Evolutionary conservation across 2,888 invertebrate species (phyloP).

Genomic region (Hirtodrosophila trivittata): DNA sequence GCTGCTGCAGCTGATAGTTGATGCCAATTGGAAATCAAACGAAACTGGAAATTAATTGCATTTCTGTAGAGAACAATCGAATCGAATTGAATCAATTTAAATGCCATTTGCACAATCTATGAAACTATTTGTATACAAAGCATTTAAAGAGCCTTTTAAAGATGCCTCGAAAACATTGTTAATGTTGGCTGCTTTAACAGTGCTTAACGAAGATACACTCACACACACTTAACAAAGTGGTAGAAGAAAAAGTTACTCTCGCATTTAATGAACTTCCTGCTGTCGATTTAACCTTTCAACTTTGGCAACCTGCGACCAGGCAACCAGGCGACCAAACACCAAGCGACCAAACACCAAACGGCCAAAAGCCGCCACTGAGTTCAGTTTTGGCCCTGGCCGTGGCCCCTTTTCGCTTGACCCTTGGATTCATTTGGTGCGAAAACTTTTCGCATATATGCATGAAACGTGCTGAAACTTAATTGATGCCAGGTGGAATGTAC

Average conservation of each 20-base stretch:
- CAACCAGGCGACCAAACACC: conserved; percentile 1
- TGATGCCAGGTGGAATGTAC: conserved; percentile 39
- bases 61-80: conserved; percentile 39
- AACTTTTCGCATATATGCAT: conserved; percentile 62
- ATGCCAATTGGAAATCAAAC: conserved; percentile 38
- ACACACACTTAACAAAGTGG: conserved; percentile 43
- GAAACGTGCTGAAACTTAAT: conserved; percentile 74
- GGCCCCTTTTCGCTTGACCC: conserved; percentile 41
- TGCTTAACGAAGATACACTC: conserved; percentile 34
- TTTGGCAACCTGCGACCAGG: conserved; percentile 1
- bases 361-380: conserved; percentile 18
- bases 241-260: conserved; percentile 28
- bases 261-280: conserved; percentile 73
- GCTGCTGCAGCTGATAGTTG: conserved; percentile 15
- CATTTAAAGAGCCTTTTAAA: conserved; percentile 15
- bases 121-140: background rate
- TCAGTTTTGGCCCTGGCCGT: conserved; percentile 32
- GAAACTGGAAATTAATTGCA: conserved; percentile 65
- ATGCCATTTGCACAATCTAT: conserved; percentile 12
- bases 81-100: conserved; percentile 28
- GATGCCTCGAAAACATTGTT: conserved; percentile 7
- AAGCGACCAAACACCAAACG: conserved; percentile 21
- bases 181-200: conserved; percentile 7
- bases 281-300: conserved; percentile 56
- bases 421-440: conserved; percentile 63